A percentile compares a stretch with the other conserved stretches of the same genome.
Evolutionary conservation across 2,888 invertebrate genomes (phyloP).

Genomic region (Notocelia uddmanniana): DNA sequence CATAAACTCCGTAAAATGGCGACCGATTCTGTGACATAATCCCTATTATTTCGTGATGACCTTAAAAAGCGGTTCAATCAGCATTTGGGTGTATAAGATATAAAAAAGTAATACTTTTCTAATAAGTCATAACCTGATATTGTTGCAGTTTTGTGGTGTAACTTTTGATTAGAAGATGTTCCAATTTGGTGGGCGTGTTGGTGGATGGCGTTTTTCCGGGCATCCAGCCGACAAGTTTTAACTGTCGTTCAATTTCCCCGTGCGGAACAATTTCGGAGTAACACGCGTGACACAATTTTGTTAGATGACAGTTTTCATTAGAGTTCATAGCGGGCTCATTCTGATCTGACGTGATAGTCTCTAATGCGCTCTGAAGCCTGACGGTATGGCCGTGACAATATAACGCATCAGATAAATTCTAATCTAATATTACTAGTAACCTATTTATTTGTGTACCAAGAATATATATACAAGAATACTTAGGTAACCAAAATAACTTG

Average conservation of each 20-base stretch:
- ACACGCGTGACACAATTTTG: slow-evolving; percentile 9
- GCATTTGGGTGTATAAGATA: slow-evolving; percentile 26
- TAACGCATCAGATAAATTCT: too few relatives aligned
- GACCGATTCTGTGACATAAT: slow-evolving; percentile 34
- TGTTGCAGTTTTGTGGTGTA: slow-evolving; percentile 30
- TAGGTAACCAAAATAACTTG: too few relatives aligned
- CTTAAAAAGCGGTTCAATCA: slow-evolving; percentile 42
- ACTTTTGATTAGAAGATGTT: slow-evolving; percentile 44
- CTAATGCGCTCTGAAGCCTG: too few relatives aligned
- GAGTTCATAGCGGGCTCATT: not conserved
- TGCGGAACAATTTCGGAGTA: not conserved
- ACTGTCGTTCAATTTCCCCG: slow-evolving; percentile 13
- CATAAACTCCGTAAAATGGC: slow-evolving; percentile 29
- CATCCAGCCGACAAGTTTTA: slow-evolving; percentile 13
- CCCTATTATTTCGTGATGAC: slow-evolving; percentile 42
- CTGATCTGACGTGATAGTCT: too few relatives aligned
- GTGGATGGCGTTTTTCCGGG: slow-evolving; percentile 15
- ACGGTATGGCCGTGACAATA: too few relatives aligned
- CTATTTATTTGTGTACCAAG: too few relatives aligned
- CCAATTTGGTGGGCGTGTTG: slow-evolving; percentile 38
- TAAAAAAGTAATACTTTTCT: slow-evolving; percentile 34
- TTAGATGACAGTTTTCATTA: slow-evolving; percentile 8
- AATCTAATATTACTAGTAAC: too few relatives aligned
- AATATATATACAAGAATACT: too few relatives aligned
- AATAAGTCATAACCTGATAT: slow-evolving; percentile 44